Evolutionary conservation across 2,113 vertebrate genomes (phyloP), one percentile per base, ranked within the genome.

Genomic region (Vireo altiloquus): DNA sequence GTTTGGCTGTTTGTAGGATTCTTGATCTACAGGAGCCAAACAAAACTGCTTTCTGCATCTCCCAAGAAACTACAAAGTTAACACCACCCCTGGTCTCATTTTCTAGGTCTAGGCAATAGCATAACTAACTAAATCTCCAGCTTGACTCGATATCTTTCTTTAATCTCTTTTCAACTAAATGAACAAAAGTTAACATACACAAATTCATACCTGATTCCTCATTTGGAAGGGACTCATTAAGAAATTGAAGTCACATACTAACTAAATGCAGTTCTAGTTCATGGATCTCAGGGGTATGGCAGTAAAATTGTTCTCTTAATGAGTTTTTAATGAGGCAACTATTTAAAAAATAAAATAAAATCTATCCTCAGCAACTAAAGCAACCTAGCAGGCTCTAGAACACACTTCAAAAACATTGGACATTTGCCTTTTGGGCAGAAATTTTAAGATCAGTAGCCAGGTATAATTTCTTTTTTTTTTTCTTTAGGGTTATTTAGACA

Each of bases 231-330:
- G 13, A 91, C 57, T 91, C 35, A 80, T 91, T 96, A 96, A 94
- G 95, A 94, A 94, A 89, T 18, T 90, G 40, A 88, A 96, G 76
- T 61, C 46, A 92, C 68, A 72, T 65, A 92, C 70, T 94, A 95
- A 92, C 66, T 94, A 95, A 96, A 96, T 66, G 81, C n/a, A 89
- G 79, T 79, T 90, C 65, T 44, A 94, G 89, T 95, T 97, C 80
- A 94, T 85, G 77, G 93, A 52, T 89, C 82, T 96, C 82, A 93
- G 70, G 90, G 49, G 88, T 75, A 87, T 2, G 40, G 63, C 82
- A 93, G 54, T 82, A 91, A 96, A 93, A 94, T 23, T 94, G 84
- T 92, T 92, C 82, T 89, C 77, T 94, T 97, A 96, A 97, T 94
- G 93, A 97, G 91, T 53, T 95, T 97, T 95, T 92, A 97, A 95